These are phyloP conservation scores for Diphyllodes magnificus DNA, from an alignment of 2,113 vertebrate genomes.

Conservation along the genomic window DNA sequence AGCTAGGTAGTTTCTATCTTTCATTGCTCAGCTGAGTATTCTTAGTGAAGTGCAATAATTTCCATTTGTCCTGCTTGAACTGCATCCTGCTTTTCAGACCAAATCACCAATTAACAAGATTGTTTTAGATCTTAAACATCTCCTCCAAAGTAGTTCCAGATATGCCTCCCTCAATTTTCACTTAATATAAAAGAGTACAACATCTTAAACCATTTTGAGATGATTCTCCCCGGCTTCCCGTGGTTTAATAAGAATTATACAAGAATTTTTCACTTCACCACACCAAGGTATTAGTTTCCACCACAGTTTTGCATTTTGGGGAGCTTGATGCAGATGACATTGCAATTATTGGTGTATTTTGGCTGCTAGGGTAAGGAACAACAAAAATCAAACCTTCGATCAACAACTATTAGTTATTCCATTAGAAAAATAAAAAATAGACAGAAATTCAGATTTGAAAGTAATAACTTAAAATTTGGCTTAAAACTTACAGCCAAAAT, in stretches of 20 bases:
- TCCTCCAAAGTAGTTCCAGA: not conserved
- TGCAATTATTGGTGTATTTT: not conserved
- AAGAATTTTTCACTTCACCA: not conserved
- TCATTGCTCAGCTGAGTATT: constrained; percentile 6
- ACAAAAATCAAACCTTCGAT: not conserved
- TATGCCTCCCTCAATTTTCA: not conserved
- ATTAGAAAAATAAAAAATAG: not conserved
- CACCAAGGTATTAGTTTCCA: not conserved
- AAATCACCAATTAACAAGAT: not conserved
- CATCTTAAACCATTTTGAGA: not conserved
- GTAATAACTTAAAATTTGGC: not conserved
- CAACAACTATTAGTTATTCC: not conserved
- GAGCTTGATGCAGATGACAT: not conserved
- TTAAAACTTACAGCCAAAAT: not conserved
- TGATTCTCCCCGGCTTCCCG: not conserved
- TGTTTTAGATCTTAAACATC: not conserved
- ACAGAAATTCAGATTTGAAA: not conserved
- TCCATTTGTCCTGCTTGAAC: constrained; percentile 16
- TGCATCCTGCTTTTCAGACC: constrained; percentile 4
- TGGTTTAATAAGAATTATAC: not conserved
- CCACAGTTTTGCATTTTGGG: not conserved
- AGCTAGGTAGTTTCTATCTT: not conserved
- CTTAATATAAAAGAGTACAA: not conserved
- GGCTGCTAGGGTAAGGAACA: not conserved
- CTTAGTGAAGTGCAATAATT: not conserved